A percentile compares a stretch with the other conserved stretches of the same genome.
phyloP scores from a whole-genome alignment of 2,888 invertebrate species.

The Lepidocyrtinus sp. region DNA sequence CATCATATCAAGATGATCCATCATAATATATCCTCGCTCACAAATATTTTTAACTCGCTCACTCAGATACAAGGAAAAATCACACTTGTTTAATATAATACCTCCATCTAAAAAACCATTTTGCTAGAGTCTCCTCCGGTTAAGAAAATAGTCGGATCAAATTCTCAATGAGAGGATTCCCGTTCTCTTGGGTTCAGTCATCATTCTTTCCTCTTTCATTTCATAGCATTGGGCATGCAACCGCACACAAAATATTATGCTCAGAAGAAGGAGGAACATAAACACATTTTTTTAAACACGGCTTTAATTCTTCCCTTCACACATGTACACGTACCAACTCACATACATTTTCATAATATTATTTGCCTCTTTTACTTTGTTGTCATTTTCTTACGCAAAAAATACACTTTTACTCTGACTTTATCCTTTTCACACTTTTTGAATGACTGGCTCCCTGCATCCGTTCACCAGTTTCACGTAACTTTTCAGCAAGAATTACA shows the following conservation, averaged over 20 bases:
- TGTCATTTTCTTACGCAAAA: neutral
- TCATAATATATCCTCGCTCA: too few relatives aligned
- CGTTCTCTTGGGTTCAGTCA: conserved; percentile 55
- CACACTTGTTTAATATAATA: conserved; percentile 62
- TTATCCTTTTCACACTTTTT: conserved; percentile 37
- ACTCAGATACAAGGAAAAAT: conserved; percentile 49
- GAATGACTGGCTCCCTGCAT: conserved; percentile 59
- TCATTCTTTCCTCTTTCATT: too few relatives aligned
- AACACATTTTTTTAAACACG: conserved; percentile 56
- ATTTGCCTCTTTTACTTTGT: too few relatives aligned
- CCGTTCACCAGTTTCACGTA: conserved; percentile 14
- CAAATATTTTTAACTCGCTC: conserved; percentile 47
- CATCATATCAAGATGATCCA: too few relatives aligned
- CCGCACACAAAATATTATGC: conserved; percentile 27
- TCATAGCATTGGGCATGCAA: too few relatives aligned
- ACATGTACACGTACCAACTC: neutral
- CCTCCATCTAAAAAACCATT: too few relatives aligned
- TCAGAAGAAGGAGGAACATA: conserved; percentile 45
- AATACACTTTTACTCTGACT: neutral
- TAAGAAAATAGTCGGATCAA: conserved; percentile 48
- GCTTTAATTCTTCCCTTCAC: neutral
- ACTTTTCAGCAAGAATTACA: conserved; percentile 35
- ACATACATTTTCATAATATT: neutral
- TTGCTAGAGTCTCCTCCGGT: too few relatives aligned
- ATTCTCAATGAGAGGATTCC: too few relatives aligned